These are phyloP conservation scores for Syngnathus rostellatus DNA, from an alignment of 2,797 vertebrate genomes.

Conservation along the genomic window DNA sequence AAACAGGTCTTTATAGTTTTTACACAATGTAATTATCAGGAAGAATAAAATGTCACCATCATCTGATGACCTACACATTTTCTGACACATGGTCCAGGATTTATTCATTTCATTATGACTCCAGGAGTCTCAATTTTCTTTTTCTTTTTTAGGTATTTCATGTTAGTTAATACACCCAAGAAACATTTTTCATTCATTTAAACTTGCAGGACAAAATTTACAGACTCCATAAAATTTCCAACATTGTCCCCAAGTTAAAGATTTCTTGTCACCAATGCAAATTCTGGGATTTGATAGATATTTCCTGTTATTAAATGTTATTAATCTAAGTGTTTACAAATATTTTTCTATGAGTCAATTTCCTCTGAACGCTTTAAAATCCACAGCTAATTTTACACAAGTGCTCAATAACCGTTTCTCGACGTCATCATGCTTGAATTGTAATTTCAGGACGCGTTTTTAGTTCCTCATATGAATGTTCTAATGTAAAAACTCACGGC, in stretches of 20 bases:
- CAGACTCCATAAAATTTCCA: too few species aligned
- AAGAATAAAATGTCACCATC: too few species aligned
- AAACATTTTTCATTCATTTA: neutral
- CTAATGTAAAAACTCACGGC: neutral
- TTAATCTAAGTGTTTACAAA: too few species aligned
- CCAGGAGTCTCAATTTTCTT: too few species aligned
- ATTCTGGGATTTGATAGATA: too few species aligned
- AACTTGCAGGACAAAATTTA: neutral
- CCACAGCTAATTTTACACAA: too few species aligned
- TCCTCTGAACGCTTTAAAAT: too few species aligned
- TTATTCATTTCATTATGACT: neutral
- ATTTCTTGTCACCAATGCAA: neutral
- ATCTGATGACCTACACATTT: neutral
- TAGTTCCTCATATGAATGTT: neutral
- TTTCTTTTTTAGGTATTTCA: neutral
- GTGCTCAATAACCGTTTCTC: neutral
- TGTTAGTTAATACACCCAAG: neutral
- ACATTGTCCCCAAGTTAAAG: neutral
- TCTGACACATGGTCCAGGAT: neutral
- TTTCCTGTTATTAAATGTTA: neutral
- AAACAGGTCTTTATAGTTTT: too few species aligned
- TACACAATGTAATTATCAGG: too few species aligned
- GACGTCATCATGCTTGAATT: neutral
- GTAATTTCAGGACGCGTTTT: neutral
- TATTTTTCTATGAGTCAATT: too few species aligned